phyloP scores from a whole-genome alignment of 1,140 invertebrate species.

The Drosophila tsacasi region DNA sequence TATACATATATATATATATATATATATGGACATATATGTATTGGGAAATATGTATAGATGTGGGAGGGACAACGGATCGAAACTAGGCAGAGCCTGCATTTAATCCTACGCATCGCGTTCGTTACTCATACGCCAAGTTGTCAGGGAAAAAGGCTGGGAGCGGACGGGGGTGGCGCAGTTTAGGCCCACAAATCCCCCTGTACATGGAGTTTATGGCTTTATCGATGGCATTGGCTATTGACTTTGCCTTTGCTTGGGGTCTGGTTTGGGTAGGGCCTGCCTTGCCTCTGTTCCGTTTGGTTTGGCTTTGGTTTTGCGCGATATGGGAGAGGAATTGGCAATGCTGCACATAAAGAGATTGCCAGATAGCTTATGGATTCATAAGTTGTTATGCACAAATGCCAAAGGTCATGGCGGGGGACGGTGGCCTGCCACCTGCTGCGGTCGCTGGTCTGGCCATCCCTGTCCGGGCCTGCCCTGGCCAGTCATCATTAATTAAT shows the following conservation, averaged over 20 bases:
- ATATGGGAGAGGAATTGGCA: constrained; percentile 24
- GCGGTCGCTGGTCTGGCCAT: constrained; percentile 35
- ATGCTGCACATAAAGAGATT: constrained; percentile 58
- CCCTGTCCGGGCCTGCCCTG: constrained; percentile 11
- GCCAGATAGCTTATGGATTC: constrained; percentile 73
- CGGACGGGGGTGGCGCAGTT: constrained; percentile 35
- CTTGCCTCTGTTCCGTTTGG: constrained; percentile 24
- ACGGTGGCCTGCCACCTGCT: constrained; percentile 24
- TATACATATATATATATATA: constrained; percentile 12
- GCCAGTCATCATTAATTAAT: constrained; percentile 68
- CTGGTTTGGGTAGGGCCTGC: constrained; percentile 37
- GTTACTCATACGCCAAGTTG: constrained; percentile 70
- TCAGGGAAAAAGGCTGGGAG: constrained; percentile 4
- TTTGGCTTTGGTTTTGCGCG: constrained; percentile 16
- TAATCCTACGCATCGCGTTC: constrained; percentile 66
- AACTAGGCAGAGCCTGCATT: constrained; percentile 70
- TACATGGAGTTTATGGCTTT: constrained; percentile 67
- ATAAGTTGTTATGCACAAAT: constrained; percentile 69
- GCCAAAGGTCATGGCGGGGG: constrained; percentile 45
- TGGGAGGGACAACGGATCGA: constrained; percentile 24
- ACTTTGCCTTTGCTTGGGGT: constrained; percentile 63
- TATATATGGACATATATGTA: constrained; percentile 10
- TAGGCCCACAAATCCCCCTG: constrained; percentile 50
- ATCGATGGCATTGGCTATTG: constrained; percentile 82
- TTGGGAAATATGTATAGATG: constrained; percentile 27